Conservation (phyloP, 2,113 vertebrate species). For the Pteruthius melanotis region DNA sequence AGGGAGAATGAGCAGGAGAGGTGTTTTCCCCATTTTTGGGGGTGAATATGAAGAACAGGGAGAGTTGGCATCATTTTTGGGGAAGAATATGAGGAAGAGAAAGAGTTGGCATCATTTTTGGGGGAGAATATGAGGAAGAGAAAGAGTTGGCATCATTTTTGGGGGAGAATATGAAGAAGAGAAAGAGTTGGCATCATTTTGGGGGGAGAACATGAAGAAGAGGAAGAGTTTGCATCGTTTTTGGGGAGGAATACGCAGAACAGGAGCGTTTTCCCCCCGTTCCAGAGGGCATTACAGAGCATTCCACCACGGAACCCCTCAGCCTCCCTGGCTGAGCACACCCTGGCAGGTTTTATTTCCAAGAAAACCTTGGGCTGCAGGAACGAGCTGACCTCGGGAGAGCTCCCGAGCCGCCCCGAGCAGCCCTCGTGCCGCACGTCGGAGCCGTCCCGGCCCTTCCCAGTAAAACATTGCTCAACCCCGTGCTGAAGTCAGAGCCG, state of each 20-base stretch:
- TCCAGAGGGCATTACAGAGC: background rate
- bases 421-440: background rate
- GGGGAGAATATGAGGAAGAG: background rate
- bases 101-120: too few relatives aligned
- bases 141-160: too few relatives aligned
- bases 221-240: background rate
- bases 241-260: background rate
- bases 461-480: constrained; percentile 36
- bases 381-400: background rate
- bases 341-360: too few relatives aligned
- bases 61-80: too few relatives aligned
- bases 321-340: background rate
- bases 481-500: background rate
- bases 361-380: background rate
- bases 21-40: too few relatives aligned
- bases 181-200: too few relatives aligned
- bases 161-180: too few relatives aligned
- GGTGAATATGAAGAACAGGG: background rate
- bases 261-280: accelerated
- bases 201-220: too few relatives aligned
- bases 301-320: too few relatives aligned
- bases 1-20: too few relatives aligned
- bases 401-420: background rate
- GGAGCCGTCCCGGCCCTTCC: background rate
- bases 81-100: background rate